Base-by-base conservation (phyloP, 2,888 invertebrate species). In the Dicyrtoma fusca region DNA sequence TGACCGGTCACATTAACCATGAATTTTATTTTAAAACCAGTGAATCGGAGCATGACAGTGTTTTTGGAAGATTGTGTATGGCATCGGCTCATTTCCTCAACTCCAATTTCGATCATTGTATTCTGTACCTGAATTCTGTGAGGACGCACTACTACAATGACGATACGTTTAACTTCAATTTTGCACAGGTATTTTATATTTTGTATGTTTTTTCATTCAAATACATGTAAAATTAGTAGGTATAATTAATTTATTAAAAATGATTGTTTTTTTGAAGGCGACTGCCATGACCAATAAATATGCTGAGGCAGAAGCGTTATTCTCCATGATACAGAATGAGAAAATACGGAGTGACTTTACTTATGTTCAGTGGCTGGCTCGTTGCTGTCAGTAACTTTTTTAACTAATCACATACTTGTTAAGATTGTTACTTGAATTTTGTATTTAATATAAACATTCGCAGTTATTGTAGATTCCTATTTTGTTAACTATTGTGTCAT, bases 11-110 rank as follows among this genome's bases (percentile, higher is more conserved):
- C 57, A 57, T 4, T 57, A 17, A 57, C 34, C 3, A 34, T 34
- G 34, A n/a, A n/a, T n/a, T n/a, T n/a, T n/a, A n/a, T n/a, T n/a
- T 61, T 44, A 8, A 44, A 44, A 23, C 1, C 59, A 71, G 97
- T 0, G 91, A 94, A 1, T 94, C 95, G 23, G 98, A 99, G 85
- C 96, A 97, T 83, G 98, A 99, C 84, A 99, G 98, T 0, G 97
- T 99, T 82, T 92, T 92, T 0, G 95, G 99, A 0, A 87, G 99
- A 34, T 97, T 99, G 84, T 96, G 97, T 83, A 98, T 99, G 97
- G 95, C 98, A 0, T 95, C 97, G 0, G 94, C 94, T 3, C 95
- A 95, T 85, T 99, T 99, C 85, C 87, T 99, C 3, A 90, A 94
- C 61, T 91, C 91, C 21, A 96, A 97, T 84, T 97, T 95, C 84